Base-by-base conservation (phyloP, 2,113 vertebrate species). In the Vicugna pacos region DNA sequence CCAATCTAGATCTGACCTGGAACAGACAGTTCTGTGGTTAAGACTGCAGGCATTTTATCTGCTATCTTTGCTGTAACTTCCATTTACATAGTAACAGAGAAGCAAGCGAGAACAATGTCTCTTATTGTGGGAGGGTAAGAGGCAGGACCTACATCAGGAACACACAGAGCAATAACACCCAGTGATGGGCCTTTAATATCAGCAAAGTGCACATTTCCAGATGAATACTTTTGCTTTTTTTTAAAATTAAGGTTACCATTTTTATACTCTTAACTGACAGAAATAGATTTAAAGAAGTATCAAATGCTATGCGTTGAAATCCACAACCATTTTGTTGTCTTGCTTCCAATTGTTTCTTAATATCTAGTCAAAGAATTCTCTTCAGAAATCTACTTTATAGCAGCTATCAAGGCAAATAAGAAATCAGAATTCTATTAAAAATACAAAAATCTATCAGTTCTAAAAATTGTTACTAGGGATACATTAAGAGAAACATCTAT, bases 201-300 rank as follows among this genome's bases (percentile, higher is more conserved):
- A 60, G 16, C n/a, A 14, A 11, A 58, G 2, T 8, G 19, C 19
- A 48, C 10, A 64, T 32, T 75, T 84, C 35, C 60, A 38, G 17
- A 2, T 8, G n/a, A 54, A 14, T 32, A 15, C 54, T 64, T 30
- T 77, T 3, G 0, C 30, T 67, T 48, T 48, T 77, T 69, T 72
- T 42, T 42, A 4, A 42, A 58, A 50, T 67, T 70, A 69, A 17
- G 2, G 12, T 82, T 54, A 65, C 14, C 48, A 98, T 98, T 98
- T 98, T 99, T 98, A 98, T 99, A 98, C 94, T 98, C 98, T 98
- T 94, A 98, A 98, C 94, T 93, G 90, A 98, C 79, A 97, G 97
- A 98, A 98, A 97, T 95, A 97, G 96, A 97, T 95, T 97, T 83
- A 96, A 97, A 98, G 91, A 98, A 93, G 89, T 96, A 95, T 96